Base-by-base conservation (phyloP, 2,797 vertebrate species). In the Decapterus maruadsi region DNA sequence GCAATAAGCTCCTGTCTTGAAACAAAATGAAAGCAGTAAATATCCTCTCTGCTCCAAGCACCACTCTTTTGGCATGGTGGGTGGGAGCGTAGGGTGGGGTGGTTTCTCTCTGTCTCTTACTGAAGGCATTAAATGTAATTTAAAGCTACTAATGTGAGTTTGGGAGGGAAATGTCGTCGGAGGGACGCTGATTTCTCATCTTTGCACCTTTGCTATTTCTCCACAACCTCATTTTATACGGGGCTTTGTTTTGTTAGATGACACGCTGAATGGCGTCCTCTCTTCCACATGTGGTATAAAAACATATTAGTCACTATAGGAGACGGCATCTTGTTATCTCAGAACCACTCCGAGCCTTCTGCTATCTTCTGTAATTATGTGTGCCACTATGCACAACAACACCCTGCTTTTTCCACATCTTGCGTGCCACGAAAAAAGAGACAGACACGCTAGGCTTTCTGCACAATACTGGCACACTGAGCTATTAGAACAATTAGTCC, bases 21-120 rank as follows among this genome's bases (percentile, higher is more conserved):
- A 94, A 93, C 91, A 90, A 95, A 94, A 94, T 95, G 91, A 95
- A 94, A 92, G 91, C 89, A 88, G 92, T 94, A 94, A 95, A 96
- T 94, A 94, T 92, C 86, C 83, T 75, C 79, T 83, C 79, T 87
- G 82, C 84, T 85, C 82, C 40, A 8, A 85, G 86, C 87, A 84
- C 66, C 38, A 53, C 63, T 90, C 42, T 56, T 87, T 81, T 73
- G 75, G 82, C 56, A 19, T 80, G 56, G 36, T 64, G 69, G 81
- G 83, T 51, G 0, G 58, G 43, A 36, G 40, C 12, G 40, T 11
- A 13, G 40, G 40, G 40, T 40, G 38, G 40, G 11, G 40, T 11
- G 11, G 40, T 42, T 64, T 87, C 66, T 87, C 68, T 75, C 68
- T 19, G 48, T 60, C 65, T 74, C 72, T 72, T 55, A 70, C 58